Conservation (phyloP, 2,888 invertebrate genomes). For the Agrochola lychnidis region DNA sequence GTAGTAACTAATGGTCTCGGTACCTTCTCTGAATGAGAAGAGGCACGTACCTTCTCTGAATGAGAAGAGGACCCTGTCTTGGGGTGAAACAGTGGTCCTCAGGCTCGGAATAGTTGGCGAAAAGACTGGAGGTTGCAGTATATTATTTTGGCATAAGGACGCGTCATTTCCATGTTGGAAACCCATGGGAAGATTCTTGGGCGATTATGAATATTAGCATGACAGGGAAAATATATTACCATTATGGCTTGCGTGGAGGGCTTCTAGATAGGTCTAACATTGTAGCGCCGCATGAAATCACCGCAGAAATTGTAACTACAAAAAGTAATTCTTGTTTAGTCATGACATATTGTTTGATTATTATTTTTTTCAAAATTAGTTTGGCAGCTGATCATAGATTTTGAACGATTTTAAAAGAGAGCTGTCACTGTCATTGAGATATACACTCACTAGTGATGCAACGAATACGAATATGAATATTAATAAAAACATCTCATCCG, state of each 20-base stretch:
- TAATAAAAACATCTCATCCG: too few relatives aligned
- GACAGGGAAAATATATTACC: constrained; percentile 62
- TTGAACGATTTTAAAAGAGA: background rate
- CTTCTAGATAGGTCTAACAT: constrained; percentile 71
- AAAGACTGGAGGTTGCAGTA: background rate
- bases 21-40: background rate
- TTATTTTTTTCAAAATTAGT: constrained; percentile 1
- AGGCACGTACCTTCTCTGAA: background rate
- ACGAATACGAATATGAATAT: too few relatives aligned
- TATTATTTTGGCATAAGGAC: background rate
- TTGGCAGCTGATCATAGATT: background rate
- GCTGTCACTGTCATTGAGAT: too few relatives aligned
- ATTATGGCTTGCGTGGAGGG: constrained; percentile 67
- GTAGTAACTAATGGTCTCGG: background rate
- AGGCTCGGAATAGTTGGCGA: background rate
- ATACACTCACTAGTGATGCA: too few relatives aligned
- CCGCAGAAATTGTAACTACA: constrained; percentile 75
- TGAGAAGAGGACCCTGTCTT: background rate
- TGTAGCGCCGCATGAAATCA: constrained; percentile 77
- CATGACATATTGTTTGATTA: constrained; percentile 75
- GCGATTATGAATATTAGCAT: background rate
- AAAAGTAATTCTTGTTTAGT: constrained; percentile 75
- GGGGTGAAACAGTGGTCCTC: background rate
- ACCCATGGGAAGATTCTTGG: background rate
- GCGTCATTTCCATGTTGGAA: background rate